These are phyloP conservation scores for Acanthococcus lagerstroemiae DNA, from an alignment of 2,888 invertebrate genomes.

Conservation along the genomic window DNA sequence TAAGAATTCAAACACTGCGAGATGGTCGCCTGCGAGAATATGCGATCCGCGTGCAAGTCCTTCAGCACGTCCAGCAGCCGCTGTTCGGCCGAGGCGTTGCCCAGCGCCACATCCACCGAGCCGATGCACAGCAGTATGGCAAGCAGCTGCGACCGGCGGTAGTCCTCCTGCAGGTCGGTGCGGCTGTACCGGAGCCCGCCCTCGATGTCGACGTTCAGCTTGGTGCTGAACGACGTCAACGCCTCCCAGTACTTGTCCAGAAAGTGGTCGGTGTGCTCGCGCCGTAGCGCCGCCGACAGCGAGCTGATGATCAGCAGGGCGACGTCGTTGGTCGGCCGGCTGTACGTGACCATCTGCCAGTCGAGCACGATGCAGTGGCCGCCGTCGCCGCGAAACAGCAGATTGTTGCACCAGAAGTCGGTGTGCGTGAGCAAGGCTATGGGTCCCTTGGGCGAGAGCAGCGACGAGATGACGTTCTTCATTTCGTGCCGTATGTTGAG, in stretches of 20 bases:
- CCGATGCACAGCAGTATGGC: conserved; percentile 70
- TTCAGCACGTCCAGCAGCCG: conserved; percentile 62
- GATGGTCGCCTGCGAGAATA: conserved; percentile 39
- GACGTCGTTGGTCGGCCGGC: conserved; percentile 63
- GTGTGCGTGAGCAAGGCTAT: conserved; percentile 67
- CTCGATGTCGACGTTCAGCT: conserved; percentile 54
- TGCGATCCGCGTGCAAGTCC: conserved; percentile 60
- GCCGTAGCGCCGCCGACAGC: conserved; percentile 57
- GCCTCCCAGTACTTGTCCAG: conserved; percentile 61
- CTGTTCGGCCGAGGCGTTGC: conserved; percentile 63
- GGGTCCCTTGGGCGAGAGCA: conserved; percentile 61
- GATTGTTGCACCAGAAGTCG: conserved; percentile 75
- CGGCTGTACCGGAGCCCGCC: conserved; percentile 47
- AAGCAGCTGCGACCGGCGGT: conserved; percentile 56
- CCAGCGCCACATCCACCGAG: conserved; percentile 68
- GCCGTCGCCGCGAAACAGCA: conserved; percentile 52
- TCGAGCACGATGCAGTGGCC: conserved; percentile 60
- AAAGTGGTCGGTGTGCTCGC: conserved; percentile 52
- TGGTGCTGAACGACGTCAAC: conserved; percentile 51
- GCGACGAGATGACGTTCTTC: conserved; percentile 58
- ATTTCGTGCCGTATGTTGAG: conserved; percentile 53
- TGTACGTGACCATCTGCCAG: conserved; percentile 65
- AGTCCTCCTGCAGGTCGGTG: conserved; percentile 48
- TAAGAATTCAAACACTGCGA: conserved; percentile 15
- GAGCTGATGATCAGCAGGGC: conserved; percentile 60